Conservation (phyloP, 2,888 invertebrate genomes). For the Xestia xanthographa region DNA sequence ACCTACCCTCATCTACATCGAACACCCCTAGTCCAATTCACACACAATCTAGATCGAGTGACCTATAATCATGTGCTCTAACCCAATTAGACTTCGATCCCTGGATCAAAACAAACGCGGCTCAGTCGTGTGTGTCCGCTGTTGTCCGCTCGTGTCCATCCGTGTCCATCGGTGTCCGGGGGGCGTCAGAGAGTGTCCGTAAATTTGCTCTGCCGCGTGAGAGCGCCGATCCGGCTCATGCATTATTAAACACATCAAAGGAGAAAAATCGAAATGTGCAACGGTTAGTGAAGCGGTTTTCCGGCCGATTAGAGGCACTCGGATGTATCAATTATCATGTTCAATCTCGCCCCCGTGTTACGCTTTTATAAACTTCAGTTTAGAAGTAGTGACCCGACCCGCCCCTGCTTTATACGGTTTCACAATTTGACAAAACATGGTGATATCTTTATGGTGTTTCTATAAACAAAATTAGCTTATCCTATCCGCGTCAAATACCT, state of each 20-base stretch:
- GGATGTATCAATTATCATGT: constrained; percentile 86
- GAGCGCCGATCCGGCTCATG: constrained; percentile 83
- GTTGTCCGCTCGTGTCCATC: constrained; percentile 18
- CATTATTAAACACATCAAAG: constrained; percentile 90
- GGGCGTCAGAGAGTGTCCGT: constrained; percentile 48
- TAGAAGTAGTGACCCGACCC: background rate
- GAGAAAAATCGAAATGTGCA: constrained; percentile 90
- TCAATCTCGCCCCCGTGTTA: constrained; percentile 65
- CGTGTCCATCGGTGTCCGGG: constrained; percentile 40
- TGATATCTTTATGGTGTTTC: too few relatives aligned
- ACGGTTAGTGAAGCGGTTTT: constrained; percentile 88
- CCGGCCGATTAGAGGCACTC: constrained; percentile 85
- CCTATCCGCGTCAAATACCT: too few relatives aligned
- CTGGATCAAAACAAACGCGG: constrained; percentile 63
- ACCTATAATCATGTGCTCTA: constrained; percentile 62
- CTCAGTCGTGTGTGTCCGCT: constrained; percentile 51
- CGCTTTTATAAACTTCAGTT: constrained; percentile 32
- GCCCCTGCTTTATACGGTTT: background rate
- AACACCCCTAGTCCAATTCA: constrained; percentile 44
- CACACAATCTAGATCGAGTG: constrained; percentile 44
- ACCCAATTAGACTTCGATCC: constrained; percentile 67
- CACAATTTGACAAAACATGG: background rate
- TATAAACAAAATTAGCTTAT: too few relatives aligned
- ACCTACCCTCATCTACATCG: background rate
- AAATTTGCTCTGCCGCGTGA: constrained; percentile 69